phyloP scores from a whole-genome alignment of 2,888 invertebrate species.

The Agrochola lota region DNA sequence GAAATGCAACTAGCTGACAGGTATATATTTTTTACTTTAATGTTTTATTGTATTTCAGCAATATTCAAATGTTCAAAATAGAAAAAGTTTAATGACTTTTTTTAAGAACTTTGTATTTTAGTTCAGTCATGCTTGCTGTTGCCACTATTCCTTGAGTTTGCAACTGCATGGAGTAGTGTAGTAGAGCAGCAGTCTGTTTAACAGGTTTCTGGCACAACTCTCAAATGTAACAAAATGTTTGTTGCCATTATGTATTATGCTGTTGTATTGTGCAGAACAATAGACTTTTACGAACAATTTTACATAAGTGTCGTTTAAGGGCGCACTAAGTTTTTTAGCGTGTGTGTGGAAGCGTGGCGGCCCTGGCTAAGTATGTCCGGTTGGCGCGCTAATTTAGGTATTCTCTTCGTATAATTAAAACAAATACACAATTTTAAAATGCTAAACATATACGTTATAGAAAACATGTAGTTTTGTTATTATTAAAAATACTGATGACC shows the following conservation, averaged over 20 bases:
- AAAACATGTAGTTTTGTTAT: no score
- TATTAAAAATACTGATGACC: no score
- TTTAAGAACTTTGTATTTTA: not conserved
- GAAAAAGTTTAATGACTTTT: no score
- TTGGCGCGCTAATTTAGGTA: no score
- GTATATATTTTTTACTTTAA: conserved; percentile 67
- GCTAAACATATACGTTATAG: no score
- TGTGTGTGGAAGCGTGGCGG: no score
- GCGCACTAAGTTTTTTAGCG: no score
- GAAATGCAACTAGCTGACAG: conserved; percentile 94
- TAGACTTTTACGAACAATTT: not conserved
- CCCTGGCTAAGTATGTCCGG: no score
- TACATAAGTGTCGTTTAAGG: not conserved
- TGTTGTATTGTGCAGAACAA: not conserved
- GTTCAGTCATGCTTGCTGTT: not conserved
- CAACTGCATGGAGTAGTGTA: not conserved
- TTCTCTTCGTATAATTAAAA: no score
- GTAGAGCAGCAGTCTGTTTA: not conserved
- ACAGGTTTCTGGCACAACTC: not conserved
- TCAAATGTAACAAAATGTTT: not conserved
- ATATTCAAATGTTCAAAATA: no score
- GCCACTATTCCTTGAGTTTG: not conserved
- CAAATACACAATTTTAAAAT: no score
- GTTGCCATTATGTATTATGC: not conserved
- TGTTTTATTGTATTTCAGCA: no score